Conservation (phyloP, 2,113 vertebrate species). For the Hemiscyllium ocellatum region DNA sequence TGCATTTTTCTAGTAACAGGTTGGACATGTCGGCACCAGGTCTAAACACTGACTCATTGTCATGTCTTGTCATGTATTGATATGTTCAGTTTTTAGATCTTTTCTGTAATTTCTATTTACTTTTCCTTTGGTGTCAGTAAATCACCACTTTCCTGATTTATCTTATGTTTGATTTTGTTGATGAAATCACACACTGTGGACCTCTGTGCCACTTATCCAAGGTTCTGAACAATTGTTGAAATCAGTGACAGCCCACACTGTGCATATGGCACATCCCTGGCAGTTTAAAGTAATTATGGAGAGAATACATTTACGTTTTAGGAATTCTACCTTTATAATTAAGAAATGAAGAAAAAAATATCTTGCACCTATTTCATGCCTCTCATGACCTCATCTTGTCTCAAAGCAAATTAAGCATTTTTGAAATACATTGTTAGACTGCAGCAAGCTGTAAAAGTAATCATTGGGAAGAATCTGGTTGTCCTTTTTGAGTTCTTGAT, state of each 20-base stretch:
- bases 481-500: not conserved
- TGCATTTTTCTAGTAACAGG: not conserved
- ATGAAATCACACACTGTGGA: not conserved
- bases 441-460: not conserved
- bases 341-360: not conserved
- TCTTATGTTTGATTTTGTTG: not conserved
- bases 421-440: not conserved
- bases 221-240: not conserved
- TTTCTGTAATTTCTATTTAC: not conserved
- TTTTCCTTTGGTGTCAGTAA: not conserved
- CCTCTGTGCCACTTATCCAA: not conserved
- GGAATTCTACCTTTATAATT: not conserved
- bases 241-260: not conserved
- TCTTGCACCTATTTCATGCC: no score
- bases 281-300: not conserved
- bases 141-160: not conserved
- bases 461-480: not conserved
- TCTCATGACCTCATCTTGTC: not conserved
- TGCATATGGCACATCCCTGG: not conserved
- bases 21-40: not conserved
- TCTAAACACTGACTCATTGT: not conserved
- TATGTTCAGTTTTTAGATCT: not conserved
- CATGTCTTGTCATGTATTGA: not conserved
- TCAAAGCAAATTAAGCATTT: not conserved
- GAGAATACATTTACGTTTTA: not conserved